A percentile compares a stretch with the other conserved stretches of the same genome.
Evolutionary conservation across 2,888 invertebrate species (phyloP).

Genomic region (Drosophila fulvimacula): DNA sequence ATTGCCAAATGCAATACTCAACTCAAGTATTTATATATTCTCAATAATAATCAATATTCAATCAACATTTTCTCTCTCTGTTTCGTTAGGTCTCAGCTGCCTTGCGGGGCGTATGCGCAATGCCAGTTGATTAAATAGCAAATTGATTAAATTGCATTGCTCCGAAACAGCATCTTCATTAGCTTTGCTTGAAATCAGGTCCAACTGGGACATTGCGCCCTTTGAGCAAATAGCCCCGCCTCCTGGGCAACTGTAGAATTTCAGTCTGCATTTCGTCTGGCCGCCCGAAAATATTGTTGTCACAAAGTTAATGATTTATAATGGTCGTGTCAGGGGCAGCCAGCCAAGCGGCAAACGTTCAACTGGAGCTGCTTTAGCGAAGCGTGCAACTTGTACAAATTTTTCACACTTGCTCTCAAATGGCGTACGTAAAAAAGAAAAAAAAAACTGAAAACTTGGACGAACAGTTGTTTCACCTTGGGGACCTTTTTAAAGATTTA

Average conservation of each 20-base stretch:
- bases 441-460: conserved; percentile 13
- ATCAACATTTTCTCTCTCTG: not conserved
- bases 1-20: not conserved
- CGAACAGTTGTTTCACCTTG: conserved; percentile 67
- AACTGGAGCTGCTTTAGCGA: conserved; percentile 49
- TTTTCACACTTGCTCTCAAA: conserved; percentile 75
- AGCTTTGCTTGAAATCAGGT: conserved; percentile 17
- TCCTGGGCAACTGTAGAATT: conserved; percentile 18
- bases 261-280: conserved; percentile 48
- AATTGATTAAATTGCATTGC: conserved; percentile 16
- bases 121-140: conserved; percentile 16
- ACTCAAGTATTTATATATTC: not conserved
- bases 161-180: not conserved
- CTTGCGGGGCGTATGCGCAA: conserved; percentile 31
- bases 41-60: not conserved
- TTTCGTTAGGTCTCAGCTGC: conserved; percentile 8
- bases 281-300: conserved; percentile 68
- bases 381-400: conserved; percentile 79
- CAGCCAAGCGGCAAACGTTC: conserved; percentile 42
- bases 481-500: conserved; percentile 83
- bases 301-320: conserved; percentile 80
- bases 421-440: conserved; percentile 41
- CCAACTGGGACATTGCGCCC: not conserved
- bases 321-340: conserved; percentile 64
- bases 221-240: conserved; percentile 25